Base-by-base conservation (phyloP, 2,797 vertebrate genomes). In the Spondyliosoma cantharus region DNA sequence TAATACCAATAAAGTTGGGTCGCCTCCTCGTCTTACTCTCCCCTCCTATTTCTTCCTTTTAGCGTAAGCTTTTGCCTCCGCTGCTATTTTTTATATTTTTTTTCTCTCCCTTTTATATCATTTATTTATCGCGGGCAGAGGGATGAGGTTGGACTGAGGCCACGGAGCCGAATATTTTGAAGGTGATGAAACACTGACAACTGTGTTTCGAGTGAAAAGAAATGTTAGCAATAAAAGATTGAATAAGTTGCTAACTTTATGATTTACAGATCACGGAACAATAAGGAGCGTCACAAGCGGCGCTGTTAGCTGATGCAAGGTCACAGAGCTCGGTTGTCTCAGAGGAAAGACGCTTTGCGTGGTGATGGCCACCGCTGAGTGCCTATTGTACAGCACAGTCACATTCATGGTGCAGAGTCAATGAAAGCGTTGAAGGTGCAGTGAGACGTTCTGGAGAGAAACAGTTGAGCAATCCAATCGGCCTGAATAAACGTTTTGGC, bases 141-240 rank as follows among this genome's bases (percentile, higher is more conserved):
- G 22, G 32, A 74, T 80, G 59, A 50, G 63, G 64, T 69, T 84
- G 61, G 49, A 78, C 63, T 52, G 14, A 65, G 68, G 78, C 66
- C 52, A 37, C 49, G 27, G 25, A 85, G 68, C n/a, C 5, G 2
- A 37, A 79, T 80, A 80, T 73, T 61, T 43, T 45, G 72, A 82
- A 27, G 50, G 9, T 76, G 75, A 88, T 82, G 54, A 86, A 88
- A 86, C 71, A 83, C 50, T 86, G 74, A 75, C 82, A 74, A 32
- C 56, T 76, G 63, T 79, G 68, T 72, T 49, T 15, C 43, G 22
- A n/a, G 17, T 57, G 12, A 27, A 70, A 49, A 14, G 56, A 20
- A 57, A 8, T 37, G 27, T 60, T 17, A n/a, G 56, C 22, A 52
- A 64, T 74, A 48, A 71, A 66, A 74, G 45, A 71, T 7, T 68